These are phyloP conservation scores for Pterocles orientalis DNA, from an alignment of 2,113 vertebrate genomes.

Conservation along the genomic window DNA sequence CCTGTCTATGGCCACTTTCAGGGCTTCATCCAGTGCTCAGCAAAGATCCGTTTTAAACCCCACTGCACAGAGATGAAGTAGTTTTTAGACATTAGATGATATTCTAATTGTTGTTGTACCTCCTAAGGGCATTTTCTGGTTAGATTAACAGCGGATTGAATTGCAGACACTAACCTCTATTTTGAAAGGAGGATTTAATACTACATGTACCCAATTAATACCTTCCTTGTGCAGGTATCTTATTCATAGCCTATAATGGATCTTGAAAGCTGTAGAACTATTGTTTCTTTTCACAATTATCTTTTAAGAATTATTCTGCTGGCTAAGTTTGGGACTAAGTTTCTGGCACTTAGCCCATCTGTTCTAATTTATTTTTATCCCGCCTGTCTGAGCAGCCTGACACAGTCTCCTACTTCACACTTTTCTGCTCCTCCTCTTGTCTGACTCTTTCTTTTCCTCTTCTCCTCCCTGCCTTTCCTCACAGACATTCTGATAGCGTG, in stretches of 20 bases:
- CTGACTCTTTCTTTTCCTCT: neutral
- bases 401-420: neutral
- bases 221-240: neutral
- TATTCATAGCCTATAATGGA: neutral
- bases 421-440: neutral
- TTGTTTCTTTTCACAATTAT: neutral
- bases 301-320: neutral
- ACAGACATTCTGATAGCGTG: neutral
- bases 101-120: neutral
- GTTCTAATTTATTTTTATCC: neutral
- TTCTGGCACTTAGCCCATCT: neutral
- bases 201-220: neutral
- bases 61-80: neutral
- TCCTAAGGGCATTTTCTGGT: neutral
- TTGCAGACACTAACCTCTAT: neutral
- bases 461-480: neutral
- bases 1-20: neutral
- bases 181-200: neutral
- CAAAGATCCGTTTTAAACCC: neutral
- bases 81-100: neutral
- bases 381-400: neutral
- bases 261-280: neutral
- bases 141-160: neutral
- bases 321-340: neutral
- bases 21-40: accelerated